Conservation (phyloP, 2,113 vertebrate genomes). For the Malurus elegans region DNA sequence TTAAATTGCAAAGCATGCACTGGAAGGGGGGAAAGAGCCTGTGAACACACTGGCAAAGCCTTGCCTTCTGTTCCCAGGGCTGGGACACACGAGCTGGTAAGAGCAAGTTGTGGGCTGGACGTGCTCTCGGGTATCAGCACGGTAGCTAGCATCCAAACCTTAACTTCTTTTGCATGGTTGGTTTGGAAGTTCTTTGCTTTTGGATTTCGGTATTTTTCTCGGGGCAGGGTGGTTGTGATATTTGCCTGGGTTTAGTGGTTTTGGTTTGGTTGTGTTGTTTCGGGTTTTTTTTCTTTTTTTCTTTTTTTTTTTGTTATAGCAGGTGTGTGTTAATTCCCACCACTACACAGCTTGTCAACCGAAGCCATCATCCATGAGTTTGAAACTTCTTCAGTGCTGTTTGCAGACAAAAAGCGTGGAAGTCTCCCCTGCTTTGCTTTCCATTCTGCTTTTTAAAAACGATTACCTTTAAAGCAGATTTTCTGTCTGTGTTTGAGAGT, state of each 20-base stretch:
- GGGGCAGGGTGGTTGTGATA: too few relatives aligned
- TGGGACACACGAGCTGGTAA: slow-evolving; percentile 17
- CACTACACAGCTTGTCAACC: background rate
- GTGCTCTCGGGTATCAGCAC: background rate
- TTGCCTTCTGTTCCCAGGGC: background rate
- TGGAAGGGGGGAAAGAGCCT: background rate
- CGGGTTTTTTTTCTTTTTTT: background rate
- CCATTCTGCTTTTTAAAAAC: background rate
- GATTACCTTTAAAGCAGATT: background rate
- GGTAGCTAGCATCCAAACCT: background rate
- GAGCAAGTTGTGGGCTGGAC: background rate
- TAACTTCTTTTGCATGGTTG: background rate
- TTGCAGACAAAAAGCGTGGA: background rate
- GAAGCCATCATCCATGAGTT: background rate
- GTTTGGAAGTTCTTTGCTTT: background rate
- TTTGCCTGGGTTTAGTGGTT: too few relatives aligned
- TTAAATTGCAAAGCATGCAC: slow-evolving; percentile 48
- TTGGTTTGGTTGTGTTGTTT: background rate
- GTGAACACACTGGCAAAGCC: background rate
- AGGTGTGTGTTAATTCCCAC: background rate
- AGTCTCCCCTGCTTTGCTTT: background rate
- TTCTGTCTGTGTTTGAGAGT: background rate
- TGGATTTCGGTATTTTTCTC: background rate
- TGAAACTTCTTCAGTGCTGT: background rate
- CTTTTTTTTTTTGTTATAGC: background rate